These are phyloP conservation scores for Miltochrista miniata DNA, from an alignment of 2,888 invertebrate genomes.

Conservation along the genomic window DNA sequence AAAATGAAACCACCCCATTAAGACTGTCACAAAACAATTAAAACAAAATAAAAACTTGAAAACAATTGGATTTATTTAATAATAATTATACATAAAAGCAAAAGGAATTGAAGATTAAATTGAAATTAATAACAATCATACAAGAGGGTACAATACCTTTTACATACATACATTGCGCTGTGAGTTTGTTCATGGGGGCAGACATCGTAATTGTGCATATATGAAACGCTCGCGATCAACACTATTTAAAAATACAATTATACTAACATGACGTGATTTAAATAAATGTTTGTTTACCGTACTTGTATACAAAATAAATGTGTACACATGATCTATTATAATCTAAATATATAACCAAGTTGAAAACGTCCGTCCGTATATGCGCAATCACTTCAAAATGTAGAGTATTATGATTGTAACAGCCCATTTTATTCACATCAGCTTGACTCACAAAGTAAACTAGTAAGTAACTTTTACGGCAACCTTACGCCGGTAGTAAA, in stretches of 20 bases:
- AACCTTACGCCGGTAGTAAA: conserved; percentile 14
- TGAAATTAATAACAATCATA: conserved; percentile 43
- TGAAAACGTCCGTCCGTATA: conserved; percentile 4
- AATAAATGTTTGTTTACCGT: not conserved
- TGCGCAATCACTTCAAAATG: conserved; percentile 22
- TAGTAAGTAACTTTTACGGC: conserved; percentile 24
- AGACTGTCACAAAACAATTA: conserved; percentile 14
- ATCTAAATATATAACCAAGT: not conserved
- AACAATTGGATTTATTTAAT: conserved; percentile 66
- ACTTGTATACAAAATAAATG: not conserved
- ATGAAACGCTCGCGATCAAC: conserved; percentile 5
- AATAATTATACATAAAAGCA: conserved; percentile 54
- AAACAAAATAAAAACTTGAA: conserved; percentile 52
- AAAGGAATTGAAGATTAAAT: conserved; percentile 41
- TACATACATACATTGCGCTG: conserved; percentile 29
- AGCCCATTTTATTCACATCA: conserved; percentile 46
- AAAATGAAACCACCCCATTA: not conserved
- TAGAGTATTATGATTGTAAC: conserved; percentile 41
- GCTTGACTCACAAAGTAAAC: conserved; percentile 29
- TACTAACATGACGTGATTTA: not conserved
- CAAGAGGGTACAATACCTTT: conserved; percentile 20
- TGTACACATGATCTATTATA: not conserved
- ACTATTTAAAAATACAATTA: not conserved
- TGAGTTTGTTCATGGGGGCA: conserved; percentile 29
- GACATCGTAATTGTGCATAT: conserved; percentile 3